Evolutionary conservation across 1,140 invertebrate species (phyloP).

Genomic region (Nylanderia fulva): DNA sequence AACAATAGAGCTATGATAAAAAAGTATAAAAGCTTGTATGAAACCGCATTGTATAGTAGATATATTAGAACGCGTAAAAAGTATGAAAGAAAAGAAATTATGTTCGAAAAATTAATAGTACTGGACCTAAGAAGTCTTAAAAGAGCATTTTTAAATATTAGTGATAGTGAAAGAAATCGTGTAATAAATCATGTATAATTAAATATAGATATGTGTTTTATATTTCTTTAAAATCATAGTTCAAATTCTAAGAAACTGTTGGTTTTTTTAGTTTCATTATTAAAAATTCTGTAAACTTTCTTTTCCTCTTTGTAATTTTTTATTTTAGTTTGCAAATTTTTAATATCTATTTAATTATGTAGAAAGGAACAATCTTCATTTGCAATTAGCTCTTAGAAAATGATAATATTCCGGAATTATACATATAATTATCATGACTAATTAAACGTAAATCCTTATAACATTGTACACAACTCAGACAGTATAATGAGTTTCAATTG

Average conservation of each 20-base stretch:
- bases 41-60: not conserved
- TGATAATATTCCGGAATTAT: not conserved
- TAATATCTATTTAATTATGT: not conserved
- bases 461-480: not conserved
- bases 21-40: not conserved
- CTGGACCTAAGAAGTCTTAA: not conserved
- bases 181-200: not conserved
- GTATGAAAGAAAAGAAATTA: not conserved
- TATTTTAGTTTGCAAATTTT: not conserved
- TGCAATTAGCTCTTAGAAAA: not conserved
- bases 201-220: not conserved
- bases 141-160: not conserved
- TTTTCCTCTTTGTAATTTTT: not conserved
- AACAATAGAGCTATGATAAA: not conserved
- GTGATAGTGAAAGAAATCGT: no score
- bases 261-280: slow-evolving; percentile 5
- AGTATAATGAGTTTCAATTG: slow-evolving; percentile 40
- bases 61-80: not conserved
- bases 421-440: not conserved
- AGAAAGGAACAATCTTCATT: not conserved
- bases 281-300: not conserved
- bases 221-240: not conserved
- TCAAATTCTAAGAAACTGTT: not conserved
- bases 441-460: slow-evolving; percentile 13
- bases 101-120: not conserved